These are phyloP conservation scores for Melanophora roralis DNA, from an alignment of 2,888 invertebrate species.

Conservation along the genomic window DNA sequence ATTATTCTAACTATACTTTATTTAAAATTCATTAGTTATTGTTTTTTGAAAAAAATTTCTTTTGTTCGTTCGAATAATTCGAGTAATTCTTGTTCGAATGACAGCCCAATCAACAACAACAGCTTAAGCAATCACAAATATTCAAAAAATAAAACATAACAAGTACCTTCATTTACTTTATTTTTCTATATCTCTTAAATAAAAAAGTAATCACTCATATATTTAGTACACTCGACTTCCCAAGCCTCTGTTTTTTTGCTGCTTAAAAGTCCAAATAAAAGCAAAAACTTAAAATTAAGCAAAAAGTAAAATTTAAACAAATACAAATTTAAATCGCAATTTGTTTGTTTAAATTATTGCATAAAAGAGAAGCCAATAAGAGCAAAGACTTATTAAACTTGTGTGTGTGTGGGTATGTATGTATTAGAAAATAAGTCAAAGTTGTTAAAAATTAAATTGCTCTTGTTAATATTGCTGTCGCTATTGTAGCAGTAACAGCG, in stretches of 20 bases:
- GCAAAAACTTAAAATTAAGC: background rate
- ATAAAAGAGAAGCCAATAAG: background rate
- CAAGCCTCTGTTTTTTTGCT: background rate
- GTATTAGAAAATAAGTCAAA: background rate
- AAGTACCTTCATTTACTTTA: constrained; percentile 15
- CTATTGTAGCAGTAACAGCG: constrained; percentile 29
- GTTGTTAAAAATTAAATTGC: background rate
- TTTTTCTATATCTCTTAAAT: background rate
- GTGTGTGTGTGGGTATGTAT: no score
- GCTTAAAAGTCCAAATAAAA: background rate
- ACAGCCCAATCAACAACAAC: background rate
- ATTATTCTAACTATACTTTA: no score
- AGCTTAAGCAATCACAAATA: constrained; percentile 41
- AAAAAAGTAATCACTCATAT: constrained; percentile 18
- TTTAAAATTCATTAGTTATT: no score
- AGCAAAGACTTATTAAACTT: no score
- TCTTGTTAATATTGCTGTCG: background rate
- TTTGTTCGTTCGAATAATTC: no score
- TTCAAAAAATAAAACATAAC: constrained; percentile 34
- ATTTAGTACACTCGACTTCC: constrained; percentile 23
- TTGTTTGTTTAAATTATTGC: constrained; percentile 8
- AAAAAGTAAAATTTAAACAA: constrained; percentile 31
- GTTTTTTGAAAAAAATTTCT: no score
- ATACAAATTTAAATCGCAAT: constrained; percentile 1
- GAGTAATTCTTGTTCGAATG: no score